Evolutionary conservation across 2,888 invertebrate genomes (phyloP).

Genomic region (Drosophila mimetica): DNA sequence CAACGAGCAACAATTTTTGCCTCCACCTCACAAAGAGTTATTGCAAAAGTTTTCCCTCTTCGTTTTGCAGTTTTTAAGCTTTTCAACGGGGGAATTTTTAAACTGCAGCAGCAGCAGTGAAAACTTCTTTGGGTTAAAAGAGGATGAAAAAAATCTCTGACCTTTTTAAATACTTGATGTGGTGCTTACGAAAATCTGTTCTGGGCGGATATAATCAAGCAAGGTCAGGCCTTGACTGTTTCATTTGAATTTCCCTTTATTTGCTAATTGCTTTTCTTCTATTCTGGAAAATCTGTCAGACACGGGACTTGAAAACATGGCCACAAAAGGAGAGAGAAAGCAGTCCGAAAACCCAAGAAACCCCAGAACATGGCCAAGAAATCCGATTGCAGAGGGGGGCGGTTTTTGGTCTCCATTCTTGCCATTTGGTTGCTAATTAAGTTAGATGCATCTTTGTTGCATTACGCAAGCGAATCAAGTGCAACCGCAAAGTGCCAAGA

Average conservation of each 20-base stretch:
- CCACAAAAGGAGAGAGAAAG: slow-evolving; percentile 7
- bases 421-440: slow-evolving; percentile 57
- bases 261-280: slow-evolving; percentile 41
- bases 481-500: slow-evolving; percentile 54
- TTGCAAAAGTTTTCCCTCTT: slow-evolving; percentile 58
- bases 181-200: slow-evolving; percentile 27
- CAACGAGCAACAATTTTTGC: slow-evolving; percentile 46
- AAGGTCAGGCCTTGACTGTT: slow-evolving; percentile 28
- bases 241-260: slow-evolving; percentile 20
- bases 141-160: slow-evolving; percentile 19
- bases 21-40: slow-evolving; percentile 47
- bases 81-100: slow-evolving; percentile 34
- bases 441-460: slow-evolving; percentile 55
- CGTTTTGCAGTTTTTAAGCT: slow-evolving; percentile 55
- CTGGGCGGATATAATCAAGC: slow-evolving; percentile 25
- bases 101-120: slow-evolving; percentile 39
- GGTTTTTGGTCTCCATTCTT: slow-evolving; percentile 1
- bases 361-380: slow-evolving; percentile 43
- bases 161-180: slow-evolving; percentile 55
- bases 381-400: slow-evolving; percentile 13
- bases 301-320: slow-evolving; percentile 21
- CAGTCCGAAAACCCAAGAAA: slow-evolving; percentile 32
- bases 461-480: slow-evolving; percentile 55
- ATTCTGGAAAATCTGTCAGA: slow-evolving; percentile 14
- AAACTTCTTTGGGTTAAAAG: slow-evolving; percentile 35